A percentile compares a stretch with the other conserved stretches of the same genome.
phyloP scores from a whole-genome alignment of 2,113 vertebrate genomes.

The Myxocyprinus asiaticus region DNA sequence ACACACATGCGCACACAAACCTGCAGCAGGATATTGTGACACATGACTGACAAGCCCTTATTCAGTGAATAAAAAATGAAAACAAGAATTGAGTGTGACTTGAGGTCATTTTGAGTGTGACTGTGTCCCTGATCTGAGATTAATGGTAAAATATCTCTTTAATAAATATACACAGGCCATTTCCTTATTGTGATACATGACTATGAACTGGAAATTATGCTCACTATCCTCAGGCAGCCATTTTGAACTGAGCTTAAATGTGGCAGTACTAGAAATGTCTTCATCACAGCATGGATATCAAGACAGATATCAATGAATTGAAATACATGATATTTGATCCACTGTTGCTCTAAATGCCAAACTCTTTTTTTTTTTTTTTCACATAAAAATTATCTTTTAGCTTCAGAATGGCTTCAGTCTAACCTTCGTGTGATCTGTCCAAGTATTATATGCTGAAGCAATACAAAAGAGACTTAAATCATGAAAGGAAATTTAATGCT shows the following conservation, averaged over 20 bases:
- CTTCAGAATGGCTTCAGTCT: no score
- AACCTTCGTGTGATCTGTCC: not conserved
- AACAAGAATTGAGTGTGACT: not conserved
- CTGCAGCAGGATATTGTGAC: conserved; percentile 58
- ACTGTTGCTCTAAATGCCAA: not conserved
- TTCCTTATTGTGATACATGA: no score
- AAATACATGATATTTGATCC: not conserved
- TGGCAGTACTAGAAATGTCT: not conserved
- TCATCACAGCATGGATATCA: no score
- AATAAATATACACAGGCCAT: not conserved
- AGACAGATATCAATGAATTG: no score
- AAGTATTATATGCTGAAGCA: conserved; percentile 53
- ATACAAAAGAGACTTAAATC: conserved; percentile 49
- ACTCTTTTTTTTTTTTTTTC: not conserved
- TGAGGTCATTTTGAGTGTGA: not conserved
- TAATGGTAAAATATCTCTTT: not conserved
- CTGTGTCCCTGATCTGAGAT: not conserved
- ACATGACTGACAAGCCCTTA: conserved; percentile 39
- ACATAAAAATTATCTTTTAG: no score
- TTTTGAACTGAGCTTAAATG: conserved; percentile 5
- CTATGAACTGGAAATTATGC: not conserved
- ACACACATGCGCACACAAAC: conserved; percentile 35
- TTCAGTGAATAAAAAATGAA: conserved; percentile 19
- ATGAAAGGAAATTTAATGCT: no score
- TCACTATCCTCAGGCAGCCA: not conserved